phyloP scores from a whole-genome alignment of 2,797 vertebrate genomes.

The Myiothlypis coronata region DNA sequence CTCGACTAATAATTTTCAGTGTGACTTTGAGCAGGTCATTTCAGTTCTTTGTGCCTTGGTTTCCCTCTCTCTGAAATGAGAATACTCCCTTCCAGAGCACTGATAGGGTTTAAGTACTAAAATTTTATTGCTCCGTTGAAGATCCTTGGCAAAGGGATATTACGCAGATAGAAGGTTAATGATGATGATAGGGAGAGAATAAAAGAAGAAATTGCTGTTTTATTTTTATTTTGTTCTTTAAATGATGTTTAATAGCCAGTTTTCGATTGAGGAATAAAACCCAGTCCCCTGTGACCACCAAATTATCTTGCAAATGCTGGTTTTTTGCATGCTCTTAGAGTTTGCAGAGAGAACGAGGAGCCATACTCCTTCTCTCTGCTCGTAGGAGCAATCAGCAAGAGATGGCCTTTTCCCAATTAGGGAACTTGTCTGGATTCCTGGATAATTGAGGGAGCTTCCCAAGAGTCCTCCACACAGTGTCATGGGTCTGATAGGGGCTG shows the following conservation, averaged over 20 bases:
- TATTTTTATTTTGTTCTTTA: slow-evolving; percentile 65
- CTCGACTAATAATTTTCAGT: neutral
- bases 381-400: neutral
- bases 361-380: neutral
- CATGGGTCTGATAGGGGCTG: neutral
- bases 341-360: neutral
- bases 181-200: slow-evolving; percentile 46
- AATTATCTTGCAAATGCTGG: neutral
- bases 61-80: slow-evolving; percentile 25
- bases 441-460: neutral
- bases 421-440: neutral
- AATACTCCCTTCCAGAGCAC: neutral
- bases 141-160: slow-evolving; percentile 30
- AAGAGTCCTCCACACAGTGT: neutral
- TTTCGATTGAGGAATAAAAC: slow-evolving; percentile 53
- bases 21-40: slow-evolving; percentile 49
- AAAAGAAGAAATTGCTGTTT: slow-evolving; percentile 53
- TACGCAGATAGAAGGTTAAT: slow-evolving; percentile 62
- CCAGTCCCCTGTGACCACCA: slow-evolving; percentile 48
- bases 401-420: neutral
- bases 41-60: slow-evolving; percentile 26
- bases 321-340: neutral
- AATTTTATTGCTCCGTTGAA: slow-evolving; percentile 42
- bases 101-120: slow-evolving; percentile 44
- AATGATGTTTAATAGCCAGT: slow-evolving; percentile 57